Evolutionary conservation across 2,888 invertebrate genomes (phyloP).

Genomic region (Leuctra nigra): DNA sequence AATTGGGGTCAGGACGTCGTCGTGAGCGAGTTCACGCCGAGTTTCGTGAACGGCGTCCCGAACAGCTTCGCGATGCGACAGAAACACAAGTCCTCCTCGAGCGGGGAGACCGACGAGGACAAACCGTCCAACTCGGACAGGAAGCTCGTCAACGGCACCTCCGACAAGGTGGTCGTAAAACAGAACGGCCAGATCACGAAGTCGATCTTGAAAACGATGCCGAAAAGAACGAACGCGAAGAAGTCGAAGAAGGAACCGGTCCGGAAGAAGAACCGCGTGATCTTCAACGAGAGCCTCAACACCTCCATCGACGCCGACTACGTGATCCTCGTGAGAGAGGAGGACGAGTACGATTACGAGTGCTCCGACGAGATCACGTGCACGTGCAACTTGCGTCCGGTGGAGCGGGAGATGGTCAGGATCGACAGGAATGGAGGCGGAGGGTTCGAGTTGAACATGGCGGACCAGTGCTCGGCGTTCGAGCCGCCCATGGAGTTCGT

Average conservation of each 20-base stretch:
- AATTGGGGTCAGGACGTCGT: background rate
- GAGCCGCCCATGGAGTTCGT: slow-evolving; percentile 64
- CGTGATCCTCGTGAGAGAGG: slow-evolving; percentile 82
- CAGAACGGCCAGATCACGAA: slow-evolving; percentile 26
- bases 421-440: slow-evolving; percentile 26
- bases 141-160: slow-evolving; percentile 28
- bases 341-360: slow-evolving; percentile 44
- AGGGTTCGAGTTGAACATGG: slow-evolving; percentile 34
- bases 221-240: slow-evolving; percentile 65
- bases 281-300: slow-evolving; percentile 83
- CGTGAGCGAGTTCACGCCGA: slow-evolving; percentile 5
- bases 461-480: slow-evolving; percentile 40
- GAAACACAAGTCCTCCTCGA: slow-evolving; percentile 26
- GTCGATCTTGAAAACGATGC: slow-evolving; percentile 54
- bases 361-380: slow-evolving; percentile 33
- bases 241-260: slow-evolving; percentile 39
- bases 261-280: slow-evolving; percentile 67
- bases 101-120: slow-evolving; percentile 20
- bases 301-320: slow-evolving; percentile 91
- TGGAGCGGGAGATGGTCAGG: slow-evolving; percentile 14
- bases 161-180: slow-evolving; percentile 27
- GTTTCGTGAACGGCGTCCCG: no score
- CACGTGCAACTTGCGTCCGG: slow-evolving; percentile 23
- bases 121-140: slow-evolving; percentile 18
- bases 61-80: slow-evolving; percentile 25